Base-by-base conservation (phyloP, 2,888 invertebrate genomes). In the Drosophila neoperkinsi region DNA sequence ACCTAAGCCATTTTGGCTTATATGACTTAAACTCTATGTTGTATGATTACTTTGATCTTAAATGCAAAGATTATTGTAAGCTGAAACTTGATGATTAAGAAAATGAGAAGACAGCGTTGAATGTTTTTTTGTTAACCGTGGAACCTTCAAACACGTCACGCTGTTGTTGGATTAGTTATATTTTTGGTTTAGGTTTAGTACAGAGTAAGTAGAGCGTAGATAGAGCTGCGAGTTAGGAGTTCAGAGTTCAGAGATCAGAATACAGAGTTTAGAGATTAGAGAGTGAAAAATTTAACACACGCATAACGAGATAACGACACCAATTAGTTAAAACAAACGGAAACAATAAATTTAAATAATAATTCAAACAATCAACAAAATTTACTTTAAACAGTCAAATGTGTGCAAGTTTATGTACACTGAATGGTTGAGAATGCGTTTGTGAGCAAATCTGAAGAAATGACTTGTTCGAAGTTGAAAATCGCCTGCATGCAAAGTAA, bases 201-300 rank as follows among this genome's bases (percentile, higher is more conserved):
- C 30, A 86, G 50, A 83, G 73, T 71, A 46, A 74, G 71, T 74
- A 64, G 65, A 73, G 66, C 67, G 71, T 63, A 59, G 67, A 71
- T 52, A 79, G 74, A 62, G 59, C 74, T 52, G 61, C 67, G 71
- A 56, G 58, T 55, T 70, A 50, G 68, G 60, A 52, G 67, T 52
- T 68, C 50, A 63, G 71, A 75, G 61, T 74, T 53, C 21, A 50
- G 28, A 71, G 64, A 25, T 4, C 25, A 49, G 49, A 77, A 63
- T 71, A 72, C 52, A 66, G 57, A 66, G 41, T 25, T 65, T 51
- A 71, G 72, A 74, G 66, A 13, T 79, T 60, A 87, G 56, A 90
- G 84, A 88, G 91, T 75, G 91, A 88, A 88, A 91, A 88, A 91
- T 77, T 88, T 88, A 86, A 88, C 91, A 88, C 91, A 90, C 88